Evolutionary conservation across 2,797 vertebrate genomes (phyloP).

Genomic region (Scomberomorus guttatus): DNA sequence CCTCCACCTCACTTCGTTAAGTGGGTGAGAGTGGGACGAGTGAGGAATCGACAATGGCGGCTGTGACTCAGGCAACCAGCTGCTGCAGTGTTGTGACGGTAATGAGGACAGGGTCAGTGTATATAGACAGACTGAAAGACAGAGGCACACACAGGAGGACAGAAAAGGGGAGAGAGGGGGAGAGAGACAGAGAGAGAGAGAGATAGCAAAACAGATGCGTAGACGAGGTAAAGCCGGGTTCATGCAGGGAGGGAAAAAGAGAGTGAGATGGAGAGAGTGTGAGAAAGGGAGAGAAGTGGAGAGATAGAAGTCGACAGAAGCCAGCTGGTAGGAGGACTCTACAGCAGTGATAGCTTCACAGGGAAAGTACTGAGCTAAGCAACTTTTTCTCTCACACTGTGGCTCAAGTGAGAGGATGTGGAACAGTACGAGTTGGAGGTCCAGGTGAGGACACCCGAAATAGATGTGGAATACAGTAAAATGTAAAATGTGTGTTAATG

Average conservation of each 20-base stretch:
- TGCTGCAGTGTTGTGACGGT: constrained; percentile 79
- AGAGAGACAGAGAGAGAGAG: not conserved
- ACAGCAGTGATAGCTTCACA: constrained; percentile 38
- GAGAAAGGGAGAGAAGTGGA: constrained; percentile 33
- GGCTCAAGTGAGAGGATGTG: constrained; percentile 33
- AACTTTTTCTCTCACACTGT: constrained; percentile 53
- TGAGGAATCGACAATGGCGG: constrained; percentile 72
- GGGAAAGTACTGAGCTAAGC: constrained; percentile 65
- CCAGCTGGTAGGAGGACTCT: constrained; percentile 62
- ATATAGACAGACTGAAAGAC: constrained; percentile 67
- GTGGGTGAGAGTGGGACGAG: constrained; percentile 59
- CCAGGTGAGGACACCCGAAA: constrained; percentile 28
- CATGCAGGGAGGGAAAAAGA: constrained; percentile 36
- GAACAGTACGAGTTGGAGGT: constrained; percentile 40
- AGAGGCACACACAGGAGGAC: constrained; percentile 47
- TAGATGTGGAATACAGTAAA: constrained; percentile 9
- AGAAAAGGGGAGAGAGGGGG: constrained; percentile 13
- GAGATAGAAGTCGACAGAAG: constrained; percentile 59
- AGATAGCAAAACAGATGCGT: constrained; percentile 25
- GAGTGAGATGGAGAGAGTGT: constrained; percentile 30
- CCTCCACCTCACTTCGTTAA: constrained; percentile 59
- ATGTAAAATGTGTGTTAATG: constrained; percentile 10
- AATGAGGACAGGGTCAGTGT: constrained; percentile 82
- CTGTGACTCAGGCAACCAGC: constrained; percentile 74
- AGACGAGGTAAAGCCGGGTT: constrained; percentile 37